Evolutionary conservation across 1,140 invertebrate genomes (phyloP), one percentile per base, ranked within the genome.

Genomic region (Vollenhovia emeryi): DNA sequence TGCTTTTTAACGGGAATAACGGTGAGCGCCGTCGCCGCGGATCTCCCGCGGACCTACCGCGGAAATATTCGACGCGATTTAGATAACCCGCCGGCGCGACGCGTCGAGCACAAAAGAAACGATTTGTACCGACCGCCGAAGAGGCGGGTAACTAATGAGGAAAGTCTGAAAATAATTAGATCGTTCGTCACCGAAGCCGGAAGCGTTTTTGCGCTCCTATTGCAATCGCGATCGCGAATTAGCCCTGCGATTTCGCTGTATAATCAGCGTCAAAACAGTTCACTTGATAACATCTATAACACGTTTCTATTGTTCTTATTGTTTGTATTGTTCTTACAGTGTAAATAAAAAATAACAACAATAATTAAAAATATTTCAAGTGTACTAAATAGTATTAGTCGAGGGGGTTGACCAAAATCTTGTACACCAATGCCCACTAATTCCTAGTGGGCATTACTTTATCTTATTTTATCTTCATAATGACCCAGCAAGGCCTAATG

Each of bases 21-120:
- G 79, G 43, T 62, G 64, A 76, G 45, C 79, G 40, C 43, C 45
- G 64, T 68, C 60, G 75, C 68, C 36, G 50, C 30, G 45, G 59
- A 79, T 52, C 80, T 59, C 73, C 43, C 43, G 69, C 36, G 71
- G 52, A 68, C 50, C 76, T 55, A 43, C 86, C 68, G 48, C 69
- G 86, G 88, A 91, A 90, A 91, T 90, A 91, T 90, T 91, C 88
- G 87, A 73, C 88, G 86, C 84, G 86, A 91, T 91, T 91, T 91
- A 91, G 90, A 91, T 91, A 91, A 85, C 87, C 27, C 82, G 62
- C 50, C 62, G 68, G n/a, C 18, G 64, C 66, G 75, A 50, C 59
- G 59, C 59, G 30, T 43, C 55, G 55, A 30, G 30, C 79, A 90
- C 87, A 86, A 90, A 90, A 84, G 83, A 30, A 87, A 86, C 87